Conservation (phyloP, 1,140 invertebrate genomes). For the Chymomyza costata region DNA sequence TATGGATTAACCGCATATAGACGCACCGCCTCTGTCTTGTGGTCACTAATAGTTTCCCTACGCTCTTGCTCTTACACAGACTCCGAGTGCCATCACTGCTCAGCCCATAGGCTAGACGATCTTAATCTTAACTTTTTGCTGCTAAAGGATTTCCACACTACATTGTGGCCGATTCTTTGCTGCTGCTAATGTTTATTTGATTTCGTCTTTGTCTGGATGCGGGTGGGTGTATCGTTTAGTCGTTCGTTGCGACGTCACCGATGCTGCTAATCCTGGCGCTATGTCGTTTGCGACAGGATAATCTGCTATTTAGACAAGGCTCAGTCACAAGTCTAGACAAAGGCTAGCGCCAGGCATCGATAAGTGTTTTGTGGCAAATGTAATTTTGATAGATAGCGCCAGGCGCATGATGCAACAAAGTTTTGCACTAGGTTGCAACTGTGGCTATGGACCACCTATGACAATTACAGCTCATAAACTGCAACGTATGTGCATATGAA, state of each 20-base stretch:
- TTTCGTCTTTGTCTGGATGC: conserved; percentile 51
- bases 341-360: conserved; percentile 51
- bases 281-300: conserved; percentile 45
- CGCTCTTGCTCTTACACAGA: too few relatives aligned
- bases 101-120: conserved; percentile 50
- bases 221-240: not conserved
- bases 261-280: conserved; percentile 56
- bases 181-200: conserved; percentile 67
- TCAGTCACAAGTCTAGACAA: conserved; percentile 74
- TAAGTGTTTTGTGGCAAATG: conserved; percentile 39
- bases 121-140: conserved; percentile 66
- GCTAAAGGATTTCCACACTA: conserved; percentile 45
- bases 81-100: too few relatives aligned
- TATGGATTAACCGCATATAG: conserved; percentile 47
- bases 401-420: conserved; percentile 22
- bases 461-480: conserved; percentile 12
- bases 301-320: conserved; percentile 64
- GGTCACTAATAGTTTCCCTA: conserved; percentile 52
- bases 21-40: conserved; percentile 55
- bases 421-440: too few relatives aligned
- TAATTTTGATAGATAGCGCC: conserved; percentile 23
- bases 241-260: not conserved
- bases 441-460: conserved; percentile 2
- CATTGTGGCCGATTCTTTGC: conserved; percentile 8
- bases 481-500: conserved; percentile 7